phyloP scores from a whole-genome alignment of 2,113 vertebrate species.

The Pteronura brasiliensis region DNA sequence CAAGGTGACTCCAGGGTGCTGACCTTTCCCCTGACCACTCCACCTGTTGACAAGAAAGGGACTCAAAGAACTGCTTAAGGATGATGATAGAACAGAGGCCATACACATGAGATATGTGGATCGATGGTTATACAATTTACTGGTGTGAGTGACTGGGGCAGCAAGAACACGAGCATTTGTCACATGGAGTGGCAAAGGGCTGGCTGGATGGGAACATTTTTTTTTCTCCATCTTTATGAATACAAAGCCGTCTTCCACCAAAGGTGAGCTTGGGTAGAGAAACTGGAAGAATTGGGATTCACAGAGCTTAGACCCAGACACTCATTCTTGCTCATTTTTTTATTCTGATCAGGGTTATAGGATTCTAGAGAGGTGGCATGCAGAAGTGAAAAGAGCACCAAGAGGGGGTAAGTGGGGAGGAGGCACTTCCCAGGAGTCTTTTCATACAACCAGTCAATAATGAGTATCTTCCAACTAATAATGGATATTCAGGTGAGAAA shows the following conservation, averaged over 20 bases:
- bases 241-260: background rate
- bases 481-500: background rate
- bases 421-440: background rate
- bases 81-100: background rate
- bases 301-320: background rate
- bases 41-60: background rate
- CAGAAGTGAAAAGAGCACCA: background rate
- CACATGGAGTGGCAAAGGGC: background rate
- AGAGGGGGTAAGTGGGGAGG: background rate
- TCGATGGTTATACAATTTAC: slow-evolving; percentile 28
- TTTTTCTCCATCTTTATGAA: background rate
- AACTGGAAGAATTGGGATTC: background rate
- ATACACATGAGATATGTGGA: background rate
- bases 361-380: background rate
- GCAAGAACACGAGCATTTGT: background rate
- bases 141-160: background rate
- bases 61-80: background rate
- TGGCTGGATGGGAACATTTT: background rate
- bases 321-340: background rate
- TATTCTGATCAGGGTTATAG: background rate
- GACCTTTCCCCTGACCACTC: background rate
- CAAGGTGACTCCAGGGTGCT: background rate
- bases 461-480: background rate
- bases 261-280: background rate
- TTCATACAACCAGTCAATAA: background rate